Percentiles rank a stretch among this genome's conserved stretches.
phyloP scores from a whole-genome alignment of 2,113 vertebrate species.

The Promerops cafer region DNA sequence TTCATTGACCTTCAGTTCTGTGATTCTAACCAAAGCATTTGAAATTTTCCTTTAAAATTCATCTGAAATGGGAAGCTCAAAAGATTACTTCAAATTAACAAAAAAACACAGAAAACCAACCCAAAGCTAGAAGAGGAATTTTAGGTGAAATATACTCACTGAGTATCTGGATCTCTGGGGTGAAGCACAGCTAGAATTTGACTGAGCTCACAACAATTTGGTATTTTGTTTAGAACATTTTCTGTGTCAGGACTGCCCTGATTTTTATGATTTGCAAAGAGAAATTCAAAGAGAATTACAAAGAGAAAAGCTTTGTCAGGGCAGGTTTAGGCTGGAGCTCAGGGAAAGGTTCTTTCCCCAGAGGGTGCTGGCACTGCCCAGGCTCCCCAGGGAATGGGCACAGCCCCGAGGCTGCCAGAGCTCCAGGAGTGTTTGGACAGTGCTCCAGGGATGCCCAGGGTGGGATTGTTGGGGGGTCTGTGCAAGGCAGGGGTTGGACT shows the following conservation, averaged over 20 bases:
- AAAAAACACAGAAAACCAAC: neutral
- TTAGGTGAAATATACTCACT: neutral
- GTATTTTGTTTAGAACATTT: neutral
- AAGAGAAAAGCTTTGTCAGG: neutral
- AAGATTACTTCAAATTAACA: neutral
- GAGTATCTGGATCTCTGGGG: neutral
- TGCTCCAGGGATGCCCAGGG: rapidly evolving
- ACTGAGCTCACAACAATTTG: neutral
- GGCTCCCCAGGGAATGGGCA: neutral
- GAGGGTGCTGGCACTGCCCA: neutral
- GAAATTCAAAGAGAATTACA: neutral
- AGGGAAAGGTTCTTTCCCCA: neutral
- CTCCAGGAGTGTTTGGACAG: rapidly evolving
- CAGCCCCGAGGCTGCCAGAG: neutral
- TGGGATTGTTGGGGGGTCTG: neutral
- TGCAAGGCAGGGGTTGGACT: neutral
- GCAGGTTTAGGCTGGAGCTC: rapidly evolving
- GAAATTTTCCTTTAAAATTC: neutral
- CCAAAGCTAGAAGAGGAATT: neutral
- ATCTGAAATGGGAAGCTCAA: neutral
- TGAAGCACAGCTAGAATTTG: neutral
- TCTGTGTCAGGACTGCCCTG: neutral
- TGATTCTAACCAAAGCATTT: neutral
- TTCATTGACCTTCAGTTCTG: neutral
- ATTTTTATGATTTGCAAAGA: neutral